Base-by-base conservation (phyloP, 2,888 invertebrate genomes). In the Sarcophaga rosellei region DNA sequence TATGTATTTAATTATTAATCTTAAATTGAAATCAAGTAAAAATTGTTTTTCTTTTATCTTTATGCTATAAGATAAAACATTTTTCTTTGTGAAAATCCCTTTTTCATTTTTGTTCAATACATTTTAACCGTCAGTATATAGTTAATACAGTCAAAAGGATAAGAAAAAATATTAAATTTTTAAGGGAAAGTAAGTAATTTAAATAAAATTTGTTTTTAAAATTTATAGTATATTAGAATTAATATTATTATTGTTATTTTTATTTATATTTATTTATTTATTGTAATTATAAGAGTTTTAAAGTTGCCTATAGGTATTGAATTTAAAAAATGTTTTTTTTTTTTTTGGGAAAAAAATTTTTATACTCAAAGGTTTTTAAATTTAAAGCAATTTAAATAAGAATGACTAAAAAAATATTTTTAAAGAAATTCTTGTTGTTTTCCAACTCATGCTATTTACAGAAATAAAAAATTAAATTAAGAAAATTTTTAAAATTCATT, bases 361-460 rank as follows among this genome's bases (percentile, higher is more conserved):
- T 6, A 35, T 8, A 35, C 35, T 25, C 4, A 1, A 35, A 35
- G 0, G 10, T 66, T 66, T 66, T 35, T 47, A 15, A 57, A 53
- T 70, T 15, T 62, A 57, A 57, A 53, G n/a, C 8, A 12, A 57
- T 12, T 21, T 35, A 75, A 68, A 21, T 15, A 75, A 57, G 12
- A 53, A 15, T 23, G 59, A 6, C n/a, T 10, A 2, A 35, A 35
- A 35, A 35, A 10, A 10, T 35, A 0, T 35, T 35, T 35, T 35
- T 35, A 77, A 84, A 61, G 74, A 70, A 70, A 57, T 72, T 8
- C 3, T 35, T 35, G 35, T 81, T 44, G 59, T 45, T 79, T 79
- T 79, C 12, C 62, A 88, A 86, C 75, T 84, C 86, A 78, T 81
- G 77, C 81, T 88, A 88, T 88, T 88, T 88, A 88, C 88, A 88